Percentiles rank a stretch among this genome's conserved stretches.
Evolutionary conservation across 2,797 vertebrate species (phyloP).

Genomic region (Bovichtus variegatus): DNA sequence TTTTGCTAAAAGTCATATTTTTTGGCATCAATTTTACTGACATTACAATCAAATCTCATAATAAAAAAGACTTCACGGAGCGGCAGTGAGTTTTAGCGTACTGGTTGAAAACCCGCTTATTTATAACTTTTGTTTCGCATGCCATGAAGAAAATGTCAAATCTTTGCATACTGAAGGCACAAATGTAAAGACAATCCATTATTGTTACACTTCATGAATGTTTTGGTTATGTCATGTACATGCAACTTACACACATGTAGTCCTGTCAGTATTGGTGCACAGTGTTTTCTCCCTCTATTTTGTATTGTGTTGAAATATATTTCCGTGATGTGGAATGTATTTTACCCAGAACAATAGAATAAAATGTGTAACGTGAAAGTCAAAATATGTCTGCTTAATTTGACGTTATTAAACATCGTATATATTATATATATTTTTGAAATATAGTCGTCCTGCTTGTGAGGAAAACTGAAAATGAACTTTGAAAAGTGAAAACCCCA

Average conservation of each 20-base stretch:
- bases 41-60: neutral
- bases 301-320: constrained; percentile 73
- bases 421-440: neutral
- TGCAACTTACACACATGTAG: constrained; percentile 27
- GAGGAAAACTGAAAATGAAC: neutral
- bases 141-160: neutral
- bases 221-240: constrained; percentile 51
- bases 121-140: constrained; percentile 7
- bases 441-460: neutral
- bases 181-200: constrained; percentile 63
- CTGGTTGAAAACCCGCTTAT: constrained; percentile 11
- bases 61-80: neutral
- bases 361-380: constrained; percentile 68
- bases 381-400: constrained; percentile 5
- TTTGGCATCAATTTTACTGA: neutral
- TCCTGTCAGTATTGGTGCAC: constrained; percentile 66
- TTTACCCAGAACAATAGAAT: constrained; percentile 80
- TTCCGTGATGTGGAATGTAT: constrained; percentile 72
- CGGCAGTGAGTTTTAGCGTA: neutral
- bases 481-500: neutral
- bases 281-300: constrained; percentile 63
- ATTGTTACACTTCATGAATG: constrained; percentile 62
- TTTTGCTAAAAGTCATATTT: neutral
- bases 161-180: constrained; percentile 47
- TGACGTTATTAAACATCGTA: neutral